These are phyloP conservation scores for Plumapathes pennacea DNA, from an alignment of 92 coral and sea anemone genomes.

Conservation along the genomic window DNA sequence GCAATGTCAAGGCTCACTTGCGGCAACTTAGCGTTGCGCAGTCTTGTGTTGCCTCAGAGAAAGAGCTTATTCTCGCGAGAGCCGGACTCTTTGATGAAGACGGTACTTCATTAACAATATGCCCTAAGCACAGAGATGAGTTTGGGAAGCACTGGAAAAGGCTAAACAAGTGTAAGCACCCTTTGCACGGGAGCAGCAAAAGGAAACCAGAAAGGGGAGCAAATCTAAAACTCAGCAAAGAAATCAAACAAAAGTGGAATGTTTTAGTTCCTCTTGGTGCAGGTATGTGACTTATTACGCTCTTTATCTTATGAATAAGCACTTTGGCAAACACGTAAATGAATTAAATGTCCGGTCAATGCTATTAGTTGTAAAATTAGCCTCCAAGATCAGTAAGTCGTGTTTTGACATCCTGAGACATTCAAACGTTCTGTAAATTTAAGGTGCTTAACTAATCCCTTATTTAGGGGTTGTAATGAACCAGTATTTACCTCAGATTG, in stretches of 20 bases:
- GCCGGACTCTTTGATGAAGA: background rate
- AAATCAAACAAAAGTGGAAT: conserved; percentile 3
- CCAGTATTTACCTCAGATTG: too few species aligned
- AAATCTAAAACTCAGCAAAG: background rate
- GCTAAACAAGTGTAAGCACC: conserved; percentile 3
- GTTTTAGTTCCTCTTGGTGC: conserved; percentile 4
- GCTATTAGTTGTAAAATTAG: too few species aligned
- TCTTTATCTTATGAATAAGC: too few species aligned
- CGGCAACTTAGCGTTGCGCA: background rate
- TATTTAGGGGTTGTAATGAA: too few species aligned
- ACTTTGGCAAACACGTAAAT: too few species aligned
- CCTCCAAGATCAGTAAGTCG: too few species aligned
- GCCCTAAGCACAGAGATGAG: conserved; percentile 1
- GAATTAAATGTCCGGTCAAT: too few species aligned
- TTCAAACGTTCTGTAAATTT: too few species aligned
- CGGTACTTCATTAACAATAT: conserved; percentile 5
- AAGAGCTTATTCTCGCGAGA: conserved; percentile 4
- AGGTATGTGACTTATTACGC: too few species aligned
- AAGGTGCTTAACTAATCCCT: too few species aligned
- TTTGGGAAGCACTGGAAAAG: too few species aligned
- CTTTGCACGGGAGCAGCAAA: conserved; percentile 4
- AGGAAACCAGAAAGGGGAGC: background rate
- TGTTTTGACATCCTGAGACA: too few species aligned
- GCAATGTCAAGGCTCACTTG: background rate
- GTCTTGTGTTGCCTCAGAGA: conserved; percentile 3